These are phyloP conservation scores for Enteromius mattozi DNA, from an alignment of 2,797 vertebrate species.

Conservation along the genomic window DNA sequence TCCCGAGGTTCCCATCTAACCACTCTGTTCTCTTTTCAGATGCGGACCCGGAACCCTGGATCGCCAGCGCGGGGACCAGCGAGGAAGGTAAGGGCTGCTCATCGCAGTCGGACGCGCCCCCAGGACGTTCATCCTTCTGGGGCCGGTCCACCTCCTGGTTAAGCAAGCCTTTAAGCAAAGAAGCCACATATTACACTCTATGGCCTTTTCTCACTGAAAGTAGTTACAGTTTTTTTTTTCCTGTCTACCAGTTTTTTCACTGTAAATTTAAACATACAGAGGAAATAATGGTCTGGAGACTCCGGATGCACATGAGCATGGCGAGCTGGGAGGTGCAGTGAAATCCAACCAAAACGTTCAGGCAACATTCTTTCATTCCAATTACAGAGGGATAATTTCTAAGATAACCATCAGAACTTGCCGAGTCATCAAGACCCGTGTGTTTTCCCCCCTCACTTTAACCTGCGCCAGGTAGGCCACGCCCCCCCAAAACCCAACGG, in stretches of 20 bases:
- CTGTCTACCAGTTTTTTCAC: not conserved
- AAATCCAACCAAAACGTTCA: conserved; percentile 13
- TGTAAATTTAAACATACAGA: not conserved
- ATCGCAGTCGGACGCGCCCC: too few relatives aligned
- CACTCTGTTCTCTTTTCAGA: too few relatives aligned
- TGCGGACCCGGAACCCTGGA: too few relatives aligned
- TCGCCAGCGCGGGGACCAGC: too few relatives aligned
- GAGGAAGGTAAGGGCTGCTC: too few relatives aligned
- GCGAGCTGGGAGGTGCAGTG: not conserved
- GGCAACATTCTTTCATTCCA: conserved; percentile 19
- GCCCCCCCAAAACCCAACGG: not conserved
- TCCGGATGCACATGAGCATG: conserved; percentile 15
- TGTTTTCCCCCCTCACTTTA: conserved; percentile 6
- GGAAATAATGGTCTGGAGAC: conserved; percentile 34
- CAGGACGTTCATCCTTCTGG: too few relatives aligned
- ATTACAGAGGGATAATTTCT: conserved; percentile 5
- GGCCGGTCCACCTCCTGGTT: too few relatives aligned
- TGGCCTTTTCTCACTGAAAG: too few relatives aligned
- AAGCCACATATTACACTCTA: too few relatives aligned
- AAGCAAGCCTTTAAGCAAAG: too few relatives aligned
- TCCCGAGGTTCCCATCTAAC: too few relatives aligned
- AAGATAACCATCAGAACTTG: conserved; percentile 19
- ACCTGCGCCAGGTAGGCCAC: conserved; percentile 6
- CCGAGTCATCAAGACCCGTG: conserved; percentile 22
- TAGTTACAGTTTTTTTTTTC: too few relatives aligned